phyloP scores from a whole-genome alignment of 1,140 invertebrate species.

The Atta texana region DNA sequence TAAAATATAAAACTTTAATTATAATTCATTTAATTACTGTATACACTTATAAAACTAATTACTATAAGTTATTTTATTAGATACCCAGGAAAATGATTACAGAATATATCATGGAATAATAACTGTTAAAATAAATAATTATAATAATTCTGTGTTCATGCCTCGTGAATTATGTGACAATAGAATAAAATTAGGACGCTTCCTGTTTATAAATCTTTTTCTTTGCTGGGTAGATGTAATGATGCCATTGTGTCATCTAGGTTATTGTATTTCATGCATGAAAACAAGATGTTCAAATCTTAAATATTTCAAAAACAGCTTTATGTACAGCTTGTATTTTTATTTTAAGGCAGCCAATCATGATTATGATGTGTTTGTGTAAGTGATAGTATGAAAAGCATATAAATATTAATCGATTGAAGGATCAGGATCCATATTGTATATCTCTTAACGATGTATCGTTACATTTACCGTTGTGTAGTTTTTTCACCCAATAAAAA shows the following conservation, averaged over 20 bases:
- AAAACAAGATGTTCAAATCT: conserved; percentile 55
- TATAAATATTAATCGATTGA: background rate
- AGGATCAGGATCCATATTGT: too few species aligned
- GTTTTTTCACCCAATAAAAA: too few species aligned
- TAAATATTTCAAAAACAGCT: background rate
- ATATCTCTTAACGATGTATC: too few species aligned
- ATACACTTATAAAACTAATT: background rate
- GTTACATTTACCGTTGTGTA: too few species aligned
- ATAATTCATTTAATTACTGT: background rate
- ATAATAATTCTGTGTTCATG: conserved; percentile 16
- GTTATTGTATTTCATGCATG: conserved; percentile 80
- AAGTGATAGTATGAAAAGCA: background rate
- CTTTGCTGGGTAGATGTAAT: conserved; percentile 70
- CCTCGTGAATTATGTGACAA: conserved; percentile 45
- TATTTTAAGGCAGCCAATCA: conserved; percentile 8
- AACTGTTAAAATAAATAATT: conserved; percentile 21
- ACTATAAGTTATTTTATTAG: background rate
- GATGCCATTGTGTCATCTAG: conserved; percentile 72
- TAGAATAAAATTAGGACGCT: conserved; percentile 60
- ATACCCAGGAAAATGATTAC: background rate
- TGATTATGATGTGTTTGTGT: conserved; percentile 6
- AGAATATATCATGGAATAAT: background rate
- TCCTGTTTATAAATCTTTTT: conserved; percentile 65
- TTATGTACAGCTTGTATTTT: background rate
- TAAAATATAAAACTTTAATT: background rate